phyloP scores from a whole-genome alignment of 2,888 invertebrate genomes.

The Phasia obesa region DNA sequence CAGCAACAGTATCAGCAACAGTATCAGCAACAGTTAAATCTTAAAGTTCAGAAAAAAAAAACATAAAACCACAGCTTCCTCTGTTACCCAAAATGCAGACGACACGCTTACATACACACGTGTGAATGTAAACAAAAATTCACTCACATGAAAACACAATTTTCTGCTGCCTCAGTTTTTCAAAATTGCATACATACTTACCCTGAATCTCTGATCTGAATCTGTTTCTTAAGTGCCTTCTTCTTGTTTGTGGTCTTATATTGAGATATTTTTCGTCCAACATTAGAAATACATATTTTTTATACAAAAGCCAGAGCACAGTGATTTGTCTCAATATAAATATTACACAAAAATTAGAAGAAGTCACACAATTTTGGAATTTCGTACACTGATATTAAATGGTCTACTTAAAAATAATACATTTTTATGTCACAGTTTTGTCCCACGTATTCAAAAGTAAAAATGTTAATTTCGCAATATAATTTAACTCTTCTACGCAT shows the following conservation, averaged over 20 bases:
- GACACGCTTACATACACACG: slow-evolving; percentile 3
- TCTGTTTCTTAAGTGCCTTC: neutral
- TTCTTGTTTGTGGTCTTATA: slow-evolving; percentile 41
- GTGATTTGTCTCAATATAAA: no score
- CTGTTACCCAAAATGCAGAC: slow-evolving; percentile 58
- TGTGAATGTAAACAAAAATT: neutral
- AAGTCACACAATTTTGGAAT: no score
- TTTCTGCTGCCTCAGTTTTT: slow-evolving; percentile 62
- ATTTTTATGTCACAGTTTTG: no score
- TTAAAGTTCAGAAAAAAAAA: slow-evolving; percentile 19
- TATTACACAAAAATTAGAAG: no score
- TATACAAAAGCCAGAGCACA: no score
- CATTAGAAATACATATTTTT: neutral
- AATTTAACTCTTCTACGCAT: no score
- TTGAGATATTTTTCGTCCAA: slow-evolving; percentile 32
- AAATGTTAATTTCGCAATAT: no score
- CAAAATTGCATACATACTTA: slow-evolving; percentile 33
- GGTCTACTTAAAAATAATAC: no score
- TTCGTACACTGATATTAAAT: no score
- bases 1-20: slow-evolving; percentile 46
- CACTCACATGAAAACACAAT: slow-evolving; percentile 19
- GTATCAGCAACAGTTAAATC: slow-evolving; percentile 48
- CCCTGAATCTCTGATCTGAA: slow-evolving; percentile 33
- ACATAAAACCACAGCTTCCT: slow-evolving; percentile 68
- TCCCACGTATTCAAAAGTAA: no score